These are phyloP conservation scores for Carabus problematicus DNA, from an alignment of 2,888 invertebrate genomes.

Conservation along the genomic window DNA sequence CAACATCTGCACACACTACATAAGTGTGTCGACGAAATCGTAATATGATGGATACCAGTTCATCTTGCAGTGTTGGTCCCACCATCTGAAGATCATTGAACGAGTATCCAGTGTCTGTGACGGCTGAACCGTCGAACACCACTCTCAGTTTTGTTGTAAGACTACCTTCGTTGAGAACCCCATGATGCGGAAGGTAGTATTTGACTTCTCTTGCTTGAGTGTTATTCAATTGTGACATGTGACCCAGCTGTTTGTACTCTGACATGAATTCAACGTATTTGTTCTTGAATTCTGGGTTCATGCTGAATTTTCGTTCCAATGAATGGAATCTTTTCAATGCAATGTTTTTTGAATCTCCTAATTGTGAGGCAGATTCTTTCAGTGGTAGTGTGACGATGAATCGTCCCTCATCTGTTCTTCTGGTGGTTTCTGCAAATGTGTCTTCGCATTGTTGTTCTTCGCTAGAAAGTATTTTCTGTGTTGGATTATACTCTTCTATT, in stretches of 20 bases:
- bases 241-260: neutral
- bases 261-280: neutral
- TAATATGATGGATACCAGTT: neutral
- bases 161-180: neutral
- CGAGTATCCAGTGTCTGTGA: neutral
- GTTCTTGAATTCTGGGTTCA: neutral
- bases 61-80: neutral
- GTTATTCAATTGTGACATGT: neutral
- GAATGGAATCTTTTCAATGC: conserved; percentile 2
- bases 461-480: too few species aligned
- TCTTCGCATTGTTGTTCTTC: too few species aligned
- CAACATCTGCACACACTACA: neutral
- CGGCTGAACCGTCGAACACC: neutral
- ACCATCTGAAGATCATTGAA: neutral
- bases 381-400: conserved; percentile 30
- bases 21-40: conserved; percentile 11
- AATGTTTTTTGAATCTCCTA: conserved; percentile 11
- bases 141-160: conserved; percentile 1
- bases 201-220: too few species aligned
- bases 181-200: conserved; percentile 5
- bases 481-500: too few species aligned
- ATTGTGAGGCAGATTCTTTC: neutral
- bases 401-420: neutral
- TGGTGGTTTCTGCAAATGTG: too few species aligned
- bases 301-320: neutral